phyloP scores from a whole-genome alignment of 2,888 invertebrate species.

The Drosophila leonis region DNA sequence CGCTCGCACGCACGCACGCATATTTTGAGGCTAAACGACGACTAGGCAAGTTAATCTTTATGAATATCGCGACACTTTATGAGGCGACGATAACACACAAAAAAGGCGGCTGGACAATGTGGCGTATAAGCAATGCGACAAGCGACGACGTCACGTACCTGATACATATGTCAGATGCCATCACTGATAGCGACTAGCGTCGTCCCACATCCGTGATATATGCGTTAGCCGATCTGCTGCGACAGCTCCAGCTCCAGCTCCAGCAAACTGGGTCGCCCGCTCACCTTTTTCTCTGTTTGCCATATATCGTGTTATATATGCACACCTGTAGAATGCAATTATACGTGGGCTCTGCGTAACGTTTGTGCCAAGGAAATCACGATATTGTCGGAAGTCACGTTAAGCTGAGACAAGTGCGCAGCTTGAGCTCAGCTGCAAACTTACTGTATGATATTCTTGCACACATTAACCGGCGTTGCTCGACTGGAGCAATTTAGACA shows the following conservation, averaged over 20 bases:
- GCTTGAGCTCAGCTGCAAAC: neutral
- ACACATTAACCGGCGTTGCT: neutral
- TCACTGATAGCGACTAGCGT: slow-evolving; percentile 33
- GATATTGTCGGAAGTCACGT: slow-evolving; percentile 9
- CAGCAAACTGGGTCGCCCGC: slow-evolving; percentile 15
- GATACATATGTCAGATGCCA: slow-evolving; percentile 64
- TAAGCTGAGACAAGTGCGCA: neutral
- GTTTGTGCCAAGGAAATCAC: neutral
- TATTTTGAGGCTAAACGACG: slow-evolving; percentile 48
- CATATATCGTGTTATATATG: neutral
- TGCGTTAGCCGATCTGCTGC: slow-evolving; percentile 24
- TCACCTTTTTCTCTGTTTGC: neutral
- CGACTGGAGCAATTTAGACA: neutral
- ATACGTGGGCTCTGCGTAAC: neutral
- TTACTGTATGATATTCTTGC: neutral
- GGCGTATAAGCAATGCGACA: slow-evolving; percentile 44
- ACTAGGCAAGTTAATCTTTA: slow-evolving; percentile 68
- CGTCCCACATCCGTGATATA: slow-evolving; percentile 25
- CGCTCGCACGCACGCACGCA: slow-evolving; percentile 24
- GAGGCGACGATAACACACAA: slow-evolving; percentile 38
- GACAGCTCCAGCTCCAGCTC: slow-evolving; percentile 10
- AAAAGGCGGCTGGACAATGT: slow-evolving; percentile 39
- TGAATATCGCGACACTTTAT: slow-evolving; percentile 80
- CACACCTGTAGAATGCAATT: slow-evolving; percentile 4
- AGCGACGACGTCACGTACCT: slow-evolving; percentile 57